A percentile compares a stretch with the other conserved stretches of the same genome.
Conservation (phyloP, 2,797 vertebrate species). For the Chloroceryle amazona region DNA sequence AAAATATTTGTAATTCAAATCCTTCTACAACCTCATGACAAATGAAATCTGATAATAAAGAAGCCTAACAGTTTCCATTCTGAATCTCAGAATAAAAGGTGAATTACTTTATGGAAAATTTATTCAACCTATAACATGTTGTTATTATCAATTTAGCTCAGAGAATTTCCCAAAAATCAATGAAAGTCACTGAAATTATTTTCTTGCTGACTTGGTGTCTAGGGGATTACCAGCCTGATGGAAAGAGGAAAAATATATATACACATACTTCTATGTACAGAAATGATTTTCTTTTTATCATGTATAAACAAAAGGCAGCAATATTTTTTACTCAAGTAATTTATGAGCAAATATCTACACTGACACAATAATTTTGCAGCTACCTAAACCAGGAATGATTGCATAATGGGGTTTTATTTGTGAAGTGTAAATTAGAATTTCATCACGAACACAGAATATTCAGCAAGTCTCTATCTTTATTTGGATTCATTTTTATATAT, state of each 20-base stretch:
- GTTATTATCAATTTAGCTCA: slow-evolving; percentile 50
- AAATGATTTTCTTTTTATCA: slow-evolving; percentile 59
- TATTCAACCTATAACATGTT: neutral
- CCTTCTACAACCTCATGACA: neutral
- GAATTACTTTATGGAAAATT: slow-evolving; percentile 44
- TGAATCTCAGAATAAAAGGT: neutral
- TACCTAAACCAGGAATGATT: slow-evolving; percentile 22
- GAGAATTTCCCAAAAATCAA: slow-evolving; percentile 55
- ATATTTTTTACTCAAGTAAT: slow-evolving; percentile 14
- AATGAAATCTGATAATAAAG: neutral
- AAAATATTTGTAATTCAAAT: neutral
- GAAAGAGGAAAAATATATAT: slow-evolving; percentile 18
- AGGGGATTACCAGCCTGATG: slow-evolving; percentile 45
- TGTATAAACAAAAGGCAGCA: slow-evolving; percentile 63
- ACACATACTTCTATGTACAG: neutral
- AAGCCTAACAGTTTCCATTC: neutral
- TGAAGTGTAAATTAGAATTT: slow-evolving; percentile 43
- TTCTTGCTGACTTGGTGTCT: slow-evolving; percentile 53
- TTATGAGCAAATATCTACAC: slow-evolving; percentile 52
- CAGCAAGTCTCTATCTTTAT: neutral
- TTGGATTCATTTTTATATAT: neutral
- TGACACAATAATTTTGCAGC: slow-evolving; percentile 49
- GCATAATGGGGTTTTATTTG: neutral
- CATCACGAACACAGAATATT: slow-evolving; percentile 8
- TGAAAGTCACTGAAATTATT: slow-evolving; percentile 27